These are phyloP conservation scores for Euwallacea fornicatus DNA, from an alignment of 1,140 invertebrate species.

Conservation along the genomic window DNA sequence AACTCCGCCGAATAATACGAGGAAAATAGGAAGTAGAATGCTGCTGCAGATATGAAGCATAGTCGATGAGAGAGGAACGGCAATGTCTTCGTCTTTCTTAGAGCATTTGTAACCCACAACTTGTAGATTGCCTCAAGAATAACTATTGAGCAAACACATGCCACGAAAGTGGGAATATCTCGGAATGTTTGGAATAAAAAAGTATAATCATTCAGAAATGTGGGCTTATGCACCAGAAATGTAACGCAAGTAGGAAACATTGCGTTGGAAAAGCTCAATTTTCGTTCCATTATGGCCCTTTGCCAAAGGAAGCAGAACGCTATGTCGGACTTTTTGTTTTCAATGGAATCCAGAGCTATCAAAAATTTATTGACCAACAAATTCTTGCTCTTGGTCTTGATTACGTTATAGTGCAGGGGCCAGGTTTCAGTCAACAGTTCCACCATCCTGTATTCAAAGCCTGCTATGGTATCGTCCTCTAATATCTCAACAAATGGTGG, in stretches of 20 bases:
- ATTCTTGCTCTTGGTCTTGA: neutral
- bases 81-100: neutral
- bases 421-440: conserved; percentile 11
- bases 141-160: neutral
- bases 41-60: neutral
- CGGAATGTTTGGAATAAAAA: conserved; percentile 28
- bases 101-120: neutral
- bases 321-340: conserved; percentile 22
- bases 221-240: conserved; percentile 25
- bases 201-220: conserved; percentile 3
- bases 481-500: conserved; percentile 28
- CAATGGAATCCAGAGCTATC: conserved; percentile 2
- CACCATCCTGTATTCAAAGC: conserved; percentile 20
- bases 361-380: conserved; percentile 22
- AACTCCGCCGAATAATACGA: conserved; percentile 22
- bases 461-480: conserved; percentile 3
- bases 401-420: conserved; percentile 20
- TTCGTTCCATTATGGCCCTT: conserved; percentile 21
- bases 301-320: conserved; percentile 30
- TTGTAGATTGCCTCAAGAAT: conserved; percentile 9
- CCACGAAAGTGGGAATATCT: neutral
- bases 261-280: conserved; percentile 13
- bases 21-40: conserved; percentile 22
- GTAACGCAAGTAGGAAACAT: conserved; percentile 31
- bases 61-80: neutral